A percentile compares a stretch with the other conserved stretches of the same genome.
Conservation (phyloP, 2,888 invertebrate genomes). For the Petrolisthes manimaculis region DNA sequence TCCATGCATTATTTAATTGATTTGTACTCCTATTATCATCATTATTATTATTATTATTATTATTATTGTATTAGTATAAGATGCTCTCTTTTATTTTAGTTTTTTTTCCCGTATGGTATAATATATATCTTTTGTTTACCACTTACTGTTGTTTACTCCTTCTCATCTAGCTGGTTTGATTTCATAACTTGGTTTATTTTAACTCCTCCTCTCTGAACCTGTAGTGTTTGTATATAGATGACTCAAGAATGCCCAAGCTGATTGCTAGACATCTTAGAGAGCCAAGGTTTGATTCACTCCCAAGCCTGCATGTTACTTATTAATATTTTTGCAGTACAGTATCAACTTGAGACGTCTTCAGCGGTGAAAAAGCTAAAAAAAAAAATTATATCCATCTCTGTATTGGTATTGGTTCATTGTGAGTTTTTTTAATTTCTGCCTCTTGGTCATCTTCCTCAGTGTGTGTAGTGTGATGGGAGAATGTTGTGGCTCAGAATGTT, state of each 20-base stretch:
- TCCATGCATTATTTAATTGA: neutral
- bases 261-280: neutral
- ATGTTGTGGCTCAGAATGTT: no score
- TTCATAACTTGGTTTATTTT: neutral
- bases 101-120: neutral
- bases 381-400: no score
- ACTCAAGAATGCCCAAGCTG: neutral
- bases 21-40: conserved; percentile 6
- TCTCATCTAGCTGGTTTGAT: no score
- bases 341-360: neutral
- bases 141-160: no score
- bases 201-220: neutral
- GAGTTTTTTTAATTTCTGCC: neutral
- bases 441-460: no score
- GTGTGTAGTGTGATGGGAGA: no score
- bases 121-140: no score
- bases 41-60: neutral
- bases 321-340: neutral
- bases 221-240: conserved; percentile 13
- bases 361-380: neutral
- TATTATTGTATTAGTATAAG: neutral
- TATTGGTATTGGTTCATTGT: neutral
- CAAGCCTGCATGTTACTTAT: conserved; percentile 1
- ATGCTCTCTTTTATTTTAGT: neutral
- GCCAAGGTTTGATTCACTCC: neutral